Conservation (phyloP, 2,113 vertebrate genomes). For the Poecile atricapillus region DNA sequence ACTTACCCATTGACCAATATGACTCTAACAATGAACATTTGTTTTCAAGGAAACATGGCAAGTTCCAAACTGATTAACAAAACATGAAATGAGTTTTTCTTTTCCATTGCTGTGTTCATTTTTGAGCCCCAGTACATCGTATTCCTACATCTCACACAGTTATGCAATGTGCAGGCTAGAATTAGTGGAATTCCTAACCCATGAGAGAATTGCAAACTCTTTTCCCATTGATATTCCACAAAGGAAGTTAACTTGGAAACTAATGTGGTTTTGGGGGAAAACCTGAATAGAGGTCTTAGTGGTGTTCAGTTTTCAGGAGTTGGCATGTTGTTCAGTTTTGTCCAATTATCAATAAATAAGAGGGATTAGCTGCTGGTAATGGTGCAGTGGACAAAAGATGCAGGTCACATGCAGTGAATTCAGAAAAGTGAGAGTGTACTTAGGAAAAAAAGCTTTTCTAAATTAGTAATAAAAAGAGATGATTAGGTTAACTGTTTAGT, state of each 20-base stretch:
- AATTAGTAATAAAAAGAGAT: conserved; percentile 79
- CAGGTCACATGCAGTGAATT: conserved; percentile 77
- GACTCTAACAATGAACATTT: not conserved
- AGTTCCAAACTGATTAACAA: conserved; percentile 15
- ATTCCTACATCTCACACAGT: conserved; percentile 45
- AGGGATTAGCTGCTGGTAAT: conserved; percentile 80
- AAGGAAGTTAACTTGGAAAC: conserved; percentile 78
- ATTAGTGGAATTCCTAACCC: conserved; percentile 75
- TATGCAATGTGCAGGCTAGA: conserved; percentile 62
- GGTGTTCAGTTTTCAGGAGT: conserved; percentile 60
- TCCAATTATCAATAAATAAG: conserved; percentile 82
- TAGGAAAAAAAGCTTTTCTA: conserved; percentile 67
- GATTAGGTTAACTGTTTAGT: conserved; percentile 79
- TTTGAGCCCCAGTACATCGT: not conserved
- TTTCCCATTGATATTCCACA: conserved; percentile 75
- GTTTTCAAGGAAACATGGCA: not conserved
- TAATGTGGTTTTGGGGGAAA: conserved; percentile 59
- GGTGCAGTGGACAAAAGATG: conserved; percentile 70
- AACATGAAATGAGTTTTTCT: not conserved
- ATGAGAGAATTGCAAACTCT: conserved; percentile 73
- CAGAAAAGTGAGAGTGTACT: conserved; percentile 75
- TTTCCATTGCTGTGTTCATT: conserved; percentile 22
- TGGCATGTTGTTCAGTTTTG: conserved; percentile 78
- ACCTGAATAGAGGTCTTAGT: conserved; percentile 73
- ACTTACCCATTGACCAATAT: not conserved